Conservation (phyloP, 2,888 invertebrate genomes). For the Hemaris fuciformis region DNA sequence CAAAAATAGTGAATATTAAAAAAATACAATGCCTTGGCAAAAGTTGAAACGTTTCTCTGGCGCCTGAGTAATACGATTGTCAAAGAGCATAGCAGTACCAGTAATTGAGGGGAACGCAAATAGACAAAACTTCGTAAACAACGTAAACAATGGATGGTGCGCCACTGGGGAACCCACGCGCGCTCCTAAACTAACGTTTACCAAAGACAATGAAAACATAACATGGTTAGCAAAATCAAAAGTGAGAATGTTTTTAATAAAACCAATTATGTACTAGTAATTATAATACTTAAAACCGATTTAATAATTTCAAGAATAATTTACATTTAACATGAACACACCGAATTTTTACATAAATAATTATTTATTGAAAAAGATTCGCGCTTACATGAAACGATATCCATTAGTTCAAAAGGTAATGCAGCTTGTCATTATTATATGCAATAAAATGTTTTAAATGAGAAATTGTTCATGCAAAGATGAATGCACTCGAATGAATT, state of each 20-base stretch:
- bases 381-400: too few species aligned
- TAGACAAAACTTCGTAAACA: constrained; percentile 68
- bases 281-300: not conserved
- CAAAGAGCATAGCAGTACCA: constrained; percentile 39
- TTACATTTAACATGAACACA: too few species aligned
- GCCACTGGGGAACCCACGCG: constrained; percentile 44
- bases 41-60: constrained; percentile 41
- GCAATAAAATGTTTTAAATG: not conserved
- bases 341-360: too few species aligned
- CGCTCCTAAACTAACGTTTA: not conserved
- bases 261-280: too few species aligned
- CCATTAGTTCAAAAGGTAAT: not conserved
- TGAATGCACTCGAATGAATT: constrained; percentile 10
- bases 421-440: not conserved
- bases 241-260: too few species aligned
- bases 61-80: constrained; percentile 46
- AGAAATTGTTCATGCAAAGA: not conserved
- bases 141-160: constrained; percentile 58
- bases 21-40: constrained; percentile 36
- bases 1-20: constrained; percentile 17
- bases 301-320: too few species aligned
- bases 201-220: not conserved
- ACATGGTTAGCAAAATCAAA: not conserved
- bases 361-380: too few species aligned
- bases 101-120: constrained; percentile 57